These are phyloP conservation scores for Axis porcinus DNA, from an alignment of 2,113 vertebrate genomes.

Conservation along the genomic window DNA sequence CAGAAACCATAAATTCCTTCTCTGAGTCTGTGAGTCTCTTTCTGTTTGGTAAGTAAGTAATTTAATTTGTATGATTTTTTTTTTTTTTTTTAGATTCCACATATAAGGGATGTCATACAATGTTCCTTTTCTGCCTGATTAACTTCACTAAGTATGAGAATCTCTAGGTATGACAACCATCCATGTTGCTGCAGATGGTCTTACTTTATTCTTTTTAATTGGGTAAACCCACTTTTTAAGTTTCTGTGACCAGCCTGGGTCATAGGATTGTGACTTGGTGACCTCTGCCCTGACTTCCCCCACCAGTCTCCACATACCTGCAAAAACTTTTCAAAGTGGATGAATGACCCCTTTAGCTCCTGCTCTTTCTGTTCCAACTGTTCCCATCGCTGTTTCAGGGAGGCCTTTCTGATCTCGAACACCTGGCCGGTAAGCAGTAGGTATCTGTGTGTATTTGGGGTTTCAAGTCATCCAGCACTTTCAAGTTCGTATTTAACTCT, in stretches of 20 bases:
- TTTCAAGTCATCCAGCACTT: rapidly evolving
- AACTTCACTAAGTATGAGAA: not conserved
- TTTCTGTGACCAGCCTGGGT: not conserved
- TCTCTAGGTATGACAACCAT: not conserved
- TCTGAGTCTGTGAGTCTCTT: not conserved
- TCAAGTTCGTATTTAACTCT: not conserved
- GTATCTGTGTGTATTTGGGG: not conserved
- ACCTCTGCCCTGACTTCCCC: not conserved
- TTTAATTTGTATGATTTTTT: not conserved
- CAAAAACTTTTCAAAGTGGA: conserved; percentile 77
- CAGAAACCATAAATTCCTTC: not conserved
- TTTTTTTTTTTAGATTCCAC: not conserved
- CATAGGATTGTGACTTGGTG: not conserved
- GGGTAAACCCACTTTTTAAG: not conserved
- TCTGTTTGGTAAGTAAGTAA: not conserved
- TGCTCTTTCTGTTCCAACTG: conserved; percentile 71
- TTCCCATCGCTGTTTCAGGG: conserved; percentile 66
- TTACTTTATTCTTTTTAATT: not conserved
- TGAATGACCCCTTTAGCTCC: conserved; percentile 58
- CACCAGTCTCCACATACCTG: conserved; percentile 74
- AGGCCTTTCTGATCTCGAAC: conserved; percentile 69
- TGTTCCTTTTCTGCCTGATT: not conserved
- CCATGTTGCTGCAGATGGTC: not conserved
- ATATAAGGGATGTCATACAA: not conserved
- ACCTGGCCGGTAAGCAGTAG: conserved; percentile 56